A percentile compares a stretch with the other conserved stretches of the same genome.
phyloP scores from a whole-genome alignment of 1,140 invertebrate genomes.

The Psix sp. region DNA sequence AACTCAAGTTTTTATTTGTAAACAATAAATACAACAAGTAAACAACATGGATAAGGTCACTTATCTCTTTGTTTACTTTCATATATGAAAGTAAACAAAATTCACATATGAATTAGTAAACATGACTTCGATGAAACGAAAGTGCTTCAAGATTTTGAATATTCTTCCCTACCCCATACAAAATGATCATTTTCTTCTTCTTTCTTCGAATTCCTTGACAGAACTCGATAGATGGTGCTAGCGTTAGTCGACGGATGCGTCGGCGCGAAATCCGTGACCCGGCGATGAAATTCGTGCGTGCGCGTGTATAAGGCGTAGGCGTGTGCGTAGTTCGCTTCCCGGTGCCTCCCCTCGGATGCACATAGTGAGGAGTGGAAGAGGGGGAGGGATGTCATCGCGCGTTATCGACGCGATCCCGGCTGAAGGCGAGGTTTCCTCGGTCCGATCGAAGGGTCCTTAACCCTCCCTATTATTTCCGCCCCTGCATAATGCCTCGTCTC shows the following conservation, averaged over 20 bases:
- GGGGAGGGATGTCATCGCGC: conserved; percentile 51
- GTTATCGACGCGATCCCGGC: conserved; percentile 56
- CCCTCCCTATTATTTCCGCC: conserved; percentile 47
- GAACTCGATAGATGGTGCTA: no score
- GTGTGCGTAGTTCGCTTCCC: conserved; percentile 38
- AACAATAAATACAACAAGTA: no score
- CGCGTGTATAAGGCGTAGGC: conserved; percentile 27
- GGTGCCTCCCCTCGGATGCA: conserved; percentile 15
- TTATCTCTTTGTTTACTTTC: no score
- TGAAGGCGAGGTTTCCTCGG: conserved; percentile 49
- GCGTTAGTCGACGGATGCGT: conserved; percentile 36
- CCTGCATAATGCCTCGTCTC: conserved; percentile 28
- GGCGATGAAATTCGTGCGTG: conserved; percentile 39
- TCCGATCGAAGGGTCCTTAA: conserved; percentile 54
- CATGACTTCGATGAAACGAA: no score
- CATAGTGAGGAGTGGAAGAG: conserved; percentile 2
- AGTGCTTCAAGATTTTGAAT: no score
- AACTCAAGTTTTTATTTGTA: no score
- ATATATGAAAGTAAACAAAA: no score
- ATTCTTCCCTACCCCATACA: no score
- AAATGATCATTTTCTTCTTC: no score
- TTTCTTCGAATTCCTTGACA: no score
- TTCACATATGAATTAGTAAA: no score
- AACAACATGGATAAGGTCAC: no score
- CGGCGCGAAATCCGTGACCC: conserved; percentile 34